Base-by-base conservation (phyloP, 2,797 vertebrate genomes). In the Tachyglossus aculeatus region DNA sequence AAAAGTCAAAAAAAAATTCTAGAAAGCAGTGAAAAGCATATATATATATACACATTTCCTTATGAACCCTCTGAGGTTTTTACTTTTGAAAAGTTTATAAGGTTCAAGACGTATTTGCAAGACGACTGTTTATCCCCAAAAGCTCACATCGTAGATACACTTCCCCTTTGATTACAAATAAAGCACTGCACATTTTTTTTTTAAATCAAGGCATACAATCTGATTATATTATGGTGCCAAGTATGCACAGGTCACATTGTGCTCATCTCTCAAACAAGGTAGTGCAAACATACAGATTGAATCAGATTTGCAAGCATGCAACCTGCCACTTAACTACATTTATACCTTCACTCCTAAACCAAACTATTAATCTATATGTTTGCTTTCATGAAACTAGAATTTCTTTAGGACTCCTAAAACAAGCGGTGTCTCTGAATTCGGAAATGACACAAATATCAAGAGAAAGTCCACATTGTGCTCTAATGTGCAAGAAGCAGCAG, bases 401-500 rank as follows among this genome's bases (percentile, higher is more conserved):
- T 79, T 75, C 69, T 81, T 78, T 78, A 85, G 67, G 86, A 87
- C 85, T 88, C 86, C 87, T 81, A 88, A 71, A 89, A 90, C 87
- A 86, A 93, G 87, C 71, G 66, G 86, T 89, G 90, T 91, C 90
- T 91, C 77, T 86, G 85, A 90, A 86, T 90, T 91, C 93, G 89
- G 91, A 88, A 92, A 92, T 87, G 87, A 94, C 93, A 93, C 88
- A 88, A 91, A 90, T 92, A 91, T 86, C 89, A 92, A 89, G 90
- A 92, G 92, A 91, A 95, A 90, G 90, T 93, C 91, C 92, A 92
- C 82, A 85, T 90, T 89, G 82, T 85, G 88, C 89, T 83, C 90
- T 89, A 88, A 92, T 91, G 95, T 95, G 95, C 94, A 96, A 96
- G 93, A 93, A 94, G 94, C 96, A 96, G 94, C 95, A 96, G 94